Base-by-base conservation (phyloP, 1,140 invertebrate species). In the Oppia nitens region DNA sequence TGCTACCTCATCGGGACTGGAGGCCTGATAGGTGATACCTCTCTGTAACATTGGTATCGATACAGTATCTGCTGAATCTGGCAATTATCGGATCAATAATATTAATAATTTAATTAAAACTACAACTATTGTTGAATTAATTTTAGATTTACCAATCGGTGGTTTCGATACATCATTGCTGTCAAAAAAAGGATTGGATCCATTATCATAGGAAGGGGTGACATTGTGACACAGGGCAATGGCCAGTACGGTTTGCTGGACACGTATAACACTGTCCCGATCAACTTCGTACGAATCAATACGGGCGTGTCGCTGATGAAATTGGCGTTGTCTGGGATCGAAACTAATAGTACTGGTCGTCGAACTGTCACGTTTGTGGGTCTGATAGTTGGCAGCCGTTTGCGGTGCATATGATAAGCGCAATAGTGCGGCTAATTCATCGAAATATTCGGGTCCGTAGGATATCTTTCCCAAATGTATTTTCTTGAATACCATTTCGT, bases 211-310 rank as follows among this genome's bases (percentile, higher is more conserved):
- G 3, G 97, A 90, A 0, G 96, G 96, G 0, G 96, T 99, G 0
- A 99, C 96, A 74, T 99, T 99, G 70, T 99, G 95, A 73, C 96
- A 99, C 3, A 99, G 73, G 0, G 94, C 93, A 14, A 99, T 72
- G 0, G 94, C 92, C 65, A 89, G 82, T 4, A 98, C 89, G 0
- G 90, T 88, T 66, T 96, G 86, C 25, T 81, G 83, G 47, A 94
- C 82, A 47, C 88, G 76, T 47, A 62, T 62, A 21, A 63, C 53
- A 3, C 55, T 62, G 27, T 64, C 63, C 4, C 62, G 53, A 50
- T 64, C 63, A 26, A 64, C 27, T 56, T 64, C 63, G 26, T 64
- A 64, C 9, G 63, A 64, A 57, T 64, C 62, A 3, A 64, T 28
- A n/a, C 63, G 26, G 28, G 60, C 55, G 50, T 64, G 63, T 29